A percentile compares a stretch with the other conserved stretches of the same genome.
Conservation (phyloP, 2,113 vertebrate genomes). For the Phalacrocorax carbo region DNA sequence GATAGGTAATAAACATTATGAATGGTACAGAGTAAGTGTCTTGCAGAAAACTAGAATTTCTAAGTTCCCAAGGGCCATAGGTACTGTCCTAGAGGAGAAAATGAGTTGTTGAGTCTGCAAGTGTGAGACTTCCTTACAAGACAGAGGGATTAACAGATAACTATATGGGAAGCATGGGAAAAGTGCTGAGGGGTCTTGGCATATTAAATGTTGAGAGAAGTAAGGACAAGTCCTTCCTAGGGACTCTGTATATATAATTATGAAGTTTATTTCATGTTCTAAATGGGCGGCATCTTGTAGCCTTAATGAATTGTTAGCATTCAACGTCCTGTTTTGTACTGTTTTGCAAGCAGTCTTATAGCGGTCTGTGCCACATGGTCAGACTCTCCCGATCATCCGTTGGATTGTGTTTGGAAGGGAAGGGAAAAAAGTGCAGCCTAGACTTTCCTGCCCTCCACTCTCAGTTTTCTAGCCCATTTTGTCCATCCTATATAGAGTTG, state of each 20-base stretch:
- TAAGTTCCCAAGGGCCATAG: neutral
- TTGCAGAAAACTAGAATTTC: neutral
- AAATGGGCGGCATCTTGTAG: neutral
- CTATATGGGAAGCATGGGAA: neutral
- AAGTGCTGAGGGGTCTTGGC: neutral
- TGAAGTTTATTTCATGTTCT: neutral
- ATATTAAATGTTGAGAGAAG: neutral
- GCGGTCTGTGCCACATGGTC: neutral
- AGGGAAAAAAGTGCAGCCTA: neutral
- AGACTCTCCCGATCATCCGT: neutral
- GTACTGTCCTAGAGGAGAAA: neutral
- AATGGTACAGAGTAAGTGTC: fast-evolving
- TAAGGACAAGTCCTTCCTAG: neutral
- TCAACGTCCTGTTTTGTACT: neutral
- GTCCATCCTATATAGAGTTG: neutral
- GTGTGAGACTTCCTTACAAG: neutral
- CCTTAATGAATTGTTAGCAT: neutral
- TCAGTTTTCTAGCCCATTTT: neutral
- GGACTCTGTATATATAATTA: neutral
- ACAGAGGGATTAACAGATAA: neutral
- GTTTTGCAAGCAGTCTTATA: neutral
- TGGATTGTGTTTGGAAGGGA: neutral
- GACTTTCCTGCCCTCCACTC: neutral
- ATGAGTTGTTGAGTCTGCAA: neutral
- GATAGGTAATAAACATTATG: neutral